A percentile compares a stretch with the other conserved stretches of the same genome.
Evolutionary conservation across 2,888 invertebrate genomes (phyloP).

Genomic region (Drosophila formosana): DNA sequence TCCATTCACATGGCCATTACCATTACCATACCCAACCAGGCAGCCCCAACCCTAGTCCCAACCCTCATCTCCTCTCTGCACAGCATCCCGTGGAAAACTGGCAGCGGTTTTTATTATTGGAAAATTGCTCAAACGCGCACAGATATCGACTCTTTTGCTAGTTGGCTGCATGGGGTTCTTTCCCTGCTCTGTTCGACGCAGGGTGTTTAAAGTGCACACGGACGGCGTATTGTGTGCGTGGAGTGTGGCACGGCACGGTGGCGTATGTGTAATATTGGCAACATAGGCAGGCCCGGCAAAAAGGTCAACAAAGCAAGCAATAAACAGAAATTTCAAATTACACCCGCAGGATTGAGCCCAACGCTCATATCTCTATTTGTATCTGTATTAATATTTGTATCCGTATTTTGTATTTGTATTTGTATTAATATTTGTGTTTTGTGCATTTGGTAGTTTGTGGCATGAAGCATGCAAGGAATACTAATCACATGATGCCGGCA

Average conservation of each 20-base stretch:
- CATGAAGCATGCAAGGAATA: conserved; percentile 7
- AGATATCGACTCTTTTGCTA: conserved; percentile 38
- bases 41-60: background rate
- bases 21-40: conserved; percentile 7
- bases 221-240: background rate
- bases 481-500: conserved; percentile 6
- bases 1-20: conserved; percentile 20
- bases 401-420: conserved; percentile 6
- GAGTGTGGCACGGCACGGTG: background rate
- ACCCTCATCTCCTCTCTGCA: too few relatives aligned
- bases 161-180: conserved; percentile 1
- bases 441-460: conserved; percentile 26
- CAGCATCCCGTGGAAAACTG: conserved; percentile 31
- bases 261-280: conserved; percentile 37
- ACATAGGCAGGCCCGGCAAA: conserved; percentile 15
- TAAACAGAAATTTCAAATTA: conserved; percentile 56
- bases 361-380: conserved; percentile 7
- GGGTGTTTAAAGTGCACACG: conserved; percentile 12
- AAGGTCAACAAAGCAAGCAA: conserved; percentile 45
- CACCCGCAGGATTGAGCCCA: conserved; percentile 40
- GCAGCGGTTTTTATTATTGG: conserved; percentile 49
- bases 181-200: background rate
- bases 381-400: conserved; percentile 17
- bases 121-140: conserved; percentile 54
- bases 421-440: conserved; percentile 10